Evolutionary conservation across 2,888 invertebrate genomes (phyloP).

Genomic region (Globia sparganii): DNA sequence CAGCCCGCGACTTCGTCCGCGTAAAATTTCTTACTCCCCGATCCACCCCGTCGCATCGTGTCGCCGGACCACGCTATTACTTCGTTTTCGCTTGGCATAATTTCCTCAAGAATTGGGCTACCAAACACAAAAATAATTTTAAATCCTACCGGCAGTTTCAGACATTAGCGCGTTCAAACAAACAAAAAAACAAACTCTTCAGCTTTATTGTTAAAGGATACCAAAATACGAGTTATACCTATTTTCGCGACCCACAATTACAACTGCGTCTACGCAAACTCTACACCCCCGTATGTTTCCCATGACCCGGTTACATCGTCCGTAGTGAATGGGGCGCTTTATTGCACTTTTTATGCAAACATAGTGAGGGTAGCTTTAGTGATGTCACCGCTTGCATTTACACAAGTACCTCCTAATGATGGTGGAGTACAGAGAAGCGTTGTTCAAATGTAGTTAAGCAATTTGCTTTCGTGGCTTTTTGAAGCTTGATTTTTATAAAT

Average conservation of each 20-base stretch:
- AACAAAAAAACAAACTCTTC: no score
- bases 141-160: no score
- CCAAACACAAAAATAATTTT: no score
- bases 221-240: no score
- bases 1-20: no score
- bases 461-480: neutral
- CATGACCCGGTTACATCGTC: constrained; percentile 74
- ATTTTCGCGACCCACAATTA: neutral
- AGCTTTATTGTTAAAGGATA: no score
- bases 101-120: no score
- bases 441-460: constrained; percentile 20
- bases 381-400: constrained; percentile 63
- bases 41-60: no score
- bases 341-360: constrained; percentile 79
- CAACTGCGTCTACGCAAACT: constrained; percentile 7
- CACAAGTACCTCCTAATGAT: constrained; percentile 60
- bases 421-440: constrained; percentile 11
- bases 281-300: constrained; percentile 64
- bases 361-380: constrained; percentile 38
- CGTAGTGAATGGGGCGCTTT: constrained; percentile 68
- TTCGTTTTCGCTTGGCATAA: no score
- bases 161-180: no score
- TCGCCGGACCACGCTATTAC: no score
- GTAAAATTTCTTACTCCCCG: no score
- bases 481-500: neutral